A percentile compares a stretch with the other conserved stretches of the same genome.
phyloP scores from a whole-genome alignment of 2,888 invertebrate species.

The Drosophila demipolita region DNA sequence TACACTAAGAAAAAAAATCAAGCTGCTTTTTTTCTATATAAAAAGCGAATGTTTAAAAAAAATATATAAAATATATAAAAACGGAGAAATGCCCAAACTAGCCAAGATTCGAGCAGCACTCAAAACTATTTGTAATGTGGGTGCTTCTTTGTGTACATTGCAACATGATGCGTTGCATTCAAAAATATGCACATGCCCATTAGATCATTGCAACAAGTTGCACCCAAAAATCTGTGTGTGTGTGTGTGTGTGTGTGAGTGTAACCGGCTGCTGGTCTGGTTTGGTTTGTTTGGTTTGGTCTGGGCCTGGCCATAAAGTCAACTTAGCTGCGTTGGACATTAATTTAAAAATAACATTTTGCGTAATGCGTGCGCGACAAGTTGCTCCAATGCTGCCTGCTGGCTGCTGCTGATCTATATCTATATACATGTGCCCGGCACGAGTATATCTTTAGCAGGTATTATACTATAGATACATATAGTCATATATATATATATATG shows the following conservation, averaged over 20 bases:
- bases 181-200: conserved; percentile 32
- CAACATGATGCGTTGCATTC: conserved; percentile 33
- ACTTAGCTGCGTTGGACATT: conserved; percentile 74
- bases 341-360: conserved; percentile 84
- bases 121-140: conserved; percentile 16
- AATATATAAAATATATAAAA: too few species aligned
- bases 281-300: conserved; percentile 45
- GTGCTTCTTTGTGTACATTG: conserved; percentile 41
- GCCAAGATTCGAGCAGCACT: conserved; percentile 18
- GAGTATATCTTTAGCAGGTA: conserved; percentile 35
- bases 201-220: conserved; percentile 33
- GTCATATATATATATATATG: conserved; percentile 12
- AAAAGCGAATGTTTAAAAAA: background rate
- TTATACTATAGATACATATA: conserved; percentile 30
- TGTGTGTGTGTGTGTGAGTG: conserved; percentile 18
- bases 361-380: conserved; percentile 77
- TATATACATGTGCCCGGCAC: conserved; percentile 26
- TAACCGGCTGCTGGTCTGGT: conserved; percentile 42
- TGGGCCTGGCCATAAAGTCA: conserved; percentile 55
- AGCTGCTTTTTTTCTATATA: background rate
- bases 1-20: background rate
- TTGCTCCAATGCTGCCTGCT: conserved; percentile 34
- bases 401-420: conserved; percentile 48
- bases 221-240: conserved; percentile 7
- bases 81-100: conserved; percentile 23